Conservation (phyloP, 1,140 invertebrate species). For the Apis florea region DNA sequence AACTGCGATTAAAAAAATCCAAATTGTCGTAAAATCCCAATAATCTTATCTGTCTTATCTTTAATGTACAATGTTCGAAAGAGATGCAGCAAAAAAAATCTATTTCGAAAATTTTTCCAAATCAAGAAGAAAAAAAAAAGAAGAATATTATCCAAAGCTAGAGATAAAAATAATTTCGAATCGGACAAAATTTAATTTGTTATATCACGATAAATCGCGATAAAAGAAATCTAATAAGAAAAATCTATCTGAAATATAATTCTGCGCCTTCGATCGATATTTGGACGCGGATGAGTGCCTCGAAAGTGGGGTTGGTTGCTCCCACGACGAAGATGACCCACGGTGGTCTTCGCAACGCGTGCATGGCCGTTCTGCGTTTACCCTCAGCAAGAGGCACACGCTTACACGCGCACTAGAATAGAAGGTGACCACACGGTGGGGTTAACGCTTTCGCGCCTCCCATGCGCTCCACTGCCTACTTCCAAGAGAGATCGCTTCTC, state of each 20-base stretch:
- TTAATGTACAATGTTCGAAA: too few species aligned
- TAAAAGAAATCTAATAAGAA: too few species aligned
- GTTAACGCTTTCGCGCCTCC: constrained; percentile 61
- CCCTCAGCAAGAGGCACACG: constrained; percentile 44
- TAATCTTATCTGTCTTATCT: background rate
- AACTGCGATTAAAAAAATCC: too few species aligned
- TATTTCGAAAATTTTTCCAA: too few species aligned
- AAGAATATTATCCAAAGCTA: too few species aligned
- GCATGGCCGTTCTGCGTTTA: constrained; percentile 26
- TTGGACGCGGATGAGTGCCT: constrained; percentile 9
- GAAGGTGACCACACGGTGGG: constrained; percentile 66
- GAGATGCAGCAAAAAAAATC: too few species aligned
- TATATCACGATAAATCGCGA: too few species aligned
- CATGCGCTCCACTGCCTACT: constrained; percentile 29
- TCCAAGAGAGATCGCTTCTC: background rate
- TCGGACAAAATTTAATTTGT: too few species aligned
- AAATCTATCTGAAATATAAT: background rate
- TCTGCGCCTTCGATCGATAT: constrained; percentile 10
- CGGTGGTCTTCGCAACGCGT: constrained; percentile 23
- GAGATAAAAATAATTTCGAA: too few species aligned
- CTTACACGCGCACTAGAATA: constrained; percentile 68
- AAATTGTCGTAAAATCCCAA: too few species aligned
- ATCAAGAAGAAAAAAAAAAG: too few species aligned
- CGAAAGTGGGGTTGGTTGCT: constrained; percentile 15
- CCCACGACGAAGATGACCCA: constrained; percentile 39